Evolutionary conservation across 2,888 invertebrate genomes (phyloP).

Genomic region (Monopis laevigella): DNA sequence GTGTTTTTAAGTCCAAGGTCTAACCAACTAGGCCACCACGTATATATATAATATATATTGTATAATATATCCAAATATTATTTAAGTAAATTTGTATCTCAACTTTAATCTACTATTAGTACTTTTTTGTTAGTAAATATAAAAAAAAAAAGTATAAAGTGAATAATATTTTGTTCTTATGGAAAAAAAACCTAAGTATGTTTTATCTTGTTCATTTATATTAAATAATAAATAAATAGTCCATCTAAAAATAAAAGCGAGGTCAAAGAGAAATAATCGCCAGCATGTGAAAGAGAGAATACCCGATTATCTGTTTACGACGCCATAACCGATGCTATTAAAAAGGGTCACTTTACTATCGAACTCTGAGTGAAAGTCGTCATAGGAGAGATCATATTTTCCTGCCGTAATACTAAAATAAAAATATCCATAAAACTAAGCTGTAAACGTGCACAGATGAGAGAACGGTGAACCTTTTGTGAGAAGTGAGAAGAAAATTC

Average conservation of each 20-base stretch:
- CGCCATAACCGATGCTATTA: constrained; percentile 40
- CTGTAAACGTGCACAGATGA: not conserved
- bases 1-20: too few relatives aligned
- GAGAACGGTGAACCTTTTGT: not conserved
- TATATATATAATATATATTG: too few relatives aligned
- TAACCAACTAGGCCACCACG: too few relatives aligned
- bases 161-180: too few relatives aligned
- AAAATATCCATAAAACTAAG: constrained; percentile 42
- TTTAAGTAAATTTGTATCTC: too few relatives aligned
- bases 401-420: constrained; percentile 48
- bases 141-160: too few relatives aligned
- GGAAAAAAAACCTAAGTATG: too few relatives aligned
- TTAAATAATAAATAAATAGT: not conserved
- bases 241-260: not conserved
- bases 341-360: constrained; percentile 43
- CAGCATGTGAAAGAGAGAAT: constrained; percentile 26
- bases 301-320: constrained; percentile 44
- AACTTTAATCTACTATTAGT: too few relatives aligned
- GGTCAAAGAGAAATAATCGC: not conserved
- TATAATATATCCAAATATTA: too few relatives aligned
- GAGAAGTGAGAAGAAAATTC: not conserved
- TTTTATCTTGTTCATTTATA: too few relatives aligned
- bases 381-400: constrained; percentile 38
- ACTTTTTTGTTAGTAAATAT: too few relatives aligned
- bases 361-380: constrained; percentile 30